Percentiles rank a stretch among this genome's conserved stretches.
Evolutionary conservation across 2,888 invertebrate genomes (phyloP).

Genomic region (Sminthurides aquaticus): DNA sequence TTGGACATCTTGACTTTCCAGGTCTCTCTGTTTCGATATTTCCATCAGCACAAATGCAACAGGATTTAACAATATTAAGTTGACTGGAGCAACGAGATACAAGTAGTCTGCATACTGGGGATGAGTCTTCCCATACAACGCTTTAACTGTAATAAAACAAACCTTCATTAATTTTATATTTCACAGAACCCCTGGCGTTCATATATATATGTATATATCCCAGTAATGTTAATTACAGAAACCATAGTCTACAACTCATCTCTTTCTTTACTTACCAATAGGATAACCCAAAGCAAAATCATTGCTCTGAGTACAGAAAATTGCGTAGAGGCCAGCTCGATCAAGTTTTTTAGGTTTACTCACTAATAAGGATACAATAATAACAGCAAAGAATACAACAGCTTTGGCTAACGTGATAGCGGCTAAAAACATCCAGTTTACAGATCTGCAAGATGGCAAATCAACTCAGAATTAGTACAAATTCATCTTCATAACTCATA

Average conservation of each 20-base stretch:
- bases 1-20: slow-evolving; percentile 38
- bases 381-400: slow-evolving; percentile 71
- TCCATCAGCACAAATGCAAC: slow-evolving; percentile 85
- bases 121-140: slow-evolving; percentile 74
- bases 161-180: slow-evolving; percentile 5
- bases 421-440: slow-evolving; percentile 86
- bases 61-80: slow-evolving; percentile 83
- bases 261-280: slow-evolving; percentile 75
- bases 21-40: slow-evolving; percentile 56
- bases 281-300: slow-evolving; percentile 96
- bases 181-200: too few species aligned
- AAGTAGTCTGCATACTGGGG: slow-evolving; percentile 84
- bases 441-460: slow-evolving; percentile 49
- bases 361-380: slow-evolving; percentile 67
- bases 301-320: slow-evolving; percentile 94
- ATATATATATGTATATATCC: too few species aligned
- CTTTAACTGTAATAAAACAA: slow-evolving; percentile 61
- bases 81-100: slow-evolving; percentile 90
- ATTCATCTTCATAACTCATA: not conserved
- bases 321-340: slow-evolving; percentile 81
- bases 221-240: too few species aligned
- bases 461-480: slow-evolving; percentile 7
- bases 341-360: slow-evolving; percentile 68
- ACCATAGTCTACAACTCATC: too few species aligned
- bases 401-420: slow-evolving; percentile 79